Evolutionary conservation across 1,140 invertebrate species (phyloP), one percentile per base, ranked within the genome.

Genomic region (Drosophila ambigua): DNA sequence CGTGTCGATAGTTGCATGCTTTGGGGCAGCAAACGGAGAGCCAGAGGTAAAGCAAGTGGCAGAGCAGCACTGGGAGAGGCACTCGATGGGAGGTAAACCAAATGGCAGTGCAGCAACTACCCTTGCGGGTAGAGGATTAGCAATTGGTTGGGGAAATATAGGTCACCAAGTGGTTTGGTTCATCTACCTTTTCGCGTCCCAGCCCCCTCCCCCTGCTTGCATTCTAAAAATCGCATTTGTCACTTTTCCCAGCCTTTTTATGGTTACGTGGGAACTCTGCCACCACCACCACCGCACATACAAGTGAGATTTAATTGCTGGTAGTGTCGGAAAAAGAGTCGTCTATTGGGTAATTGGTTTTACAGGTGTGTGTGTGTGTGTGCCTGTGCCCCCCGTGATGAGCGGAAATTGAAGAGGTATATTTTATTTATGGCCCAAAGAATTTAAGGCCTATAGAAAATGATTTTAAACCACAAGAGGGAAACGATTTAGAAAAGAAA

Each of bases 331-430:
- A 9, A 20, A 54, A 13, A 13, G 31, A 46, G 67, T n/a, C 65
- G 43, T 58, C 44, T 52, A 66, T 57, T 57, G 77, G 54, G 46
- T 80, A 80, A 85, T 85, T 77, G 81, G 63, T 66, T 80, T 77
- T 60, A 66, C 51, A 64, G 55, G 53, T 62, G 20, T 20, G 51
- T 45, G 43, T 39, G 57, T 59, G 61, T 75, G 31, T 77, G 59
- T 31, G 31, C 28, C 31, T 58, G 49, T 58, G 60, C 50, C 35
- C n/a, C 35, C 31, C 23, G 46, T 31, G 43, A 28, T 63, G 48
- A 60, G 15, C 57, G 52, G 64, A 77, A 61, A 67, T 68, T 35
- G 15, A 39, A 66, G 16, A 11, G 20, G 13, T 39, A 8, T 15
- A 23, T 44, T 28, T 13, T 35, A 35, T 35, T 11, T 11, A 35